Evolutionary conservation across 2,888 invertebrate species (phyloP).

Genomic region (Aporophyla nigra): DNA sequence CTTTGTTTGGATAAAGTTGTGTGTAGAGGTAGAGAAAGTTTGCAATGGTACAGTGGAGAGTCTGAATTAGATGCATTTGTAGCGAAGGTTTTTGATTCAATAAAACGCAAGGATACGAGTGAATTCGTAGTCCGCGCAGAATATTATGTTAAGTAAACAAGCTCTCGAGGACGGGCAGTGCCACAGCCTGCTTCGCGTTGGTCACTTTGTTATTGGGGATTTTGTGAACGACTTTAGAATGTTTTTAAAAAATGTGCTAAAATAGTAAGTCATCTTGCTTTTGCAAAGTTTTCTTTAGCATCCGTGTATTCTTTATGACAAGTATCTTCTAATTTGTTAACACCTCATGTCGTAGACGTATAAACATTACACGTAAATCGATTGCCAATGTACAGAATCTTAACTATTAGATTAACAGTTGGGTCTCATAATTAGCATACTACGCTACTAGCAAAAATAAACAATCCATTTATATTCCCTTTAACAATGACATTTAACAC

Average conservation of each 20-base stretch:
- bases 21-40: conserved; percentile 53
- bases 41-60: conserved; percentile 49
- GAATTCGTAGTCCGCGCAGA: conserved; percentile 73
- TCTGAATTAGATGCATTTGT: conserved; percentile 72
- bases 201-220: conserved; percentile 45
- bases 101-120: conserved; percentile 76
- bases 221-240: conserved; percentile 2
- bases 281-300: neutral
- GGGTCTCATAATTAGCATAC: conserved; percentile 41
- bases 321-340: conserved; percentile 24
- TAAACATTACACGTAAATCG: conserved; percentile 52
- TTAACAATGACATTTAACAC: conserved; percentile 18
- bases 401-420: conserved; percentile 45
- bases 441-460: conserved; percentile 1
- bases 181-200: conserved; percentile 50
- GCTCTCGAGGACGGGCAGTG: conserved; percentile 69
- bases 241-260: neutral
- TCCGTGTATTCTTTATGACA: neutral
- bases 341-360: conserved; percentile 32
- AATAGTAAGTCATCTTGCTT: neutral
- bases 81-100: conserved; percentile 78
- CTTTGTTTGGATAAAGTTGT: conserved; percentile 70
- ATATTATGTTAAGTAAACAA: conserved; percentile 83
- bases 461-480: conserved; percentile 23
- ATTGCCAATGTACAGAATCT: conserved; percentile 40